Evolutionary conservation across 2,888 invertebrate genomes (phyloP), one percentile per base, ranked within the genome.

Genomic region (Shargacucullia verbasci): DNA sequence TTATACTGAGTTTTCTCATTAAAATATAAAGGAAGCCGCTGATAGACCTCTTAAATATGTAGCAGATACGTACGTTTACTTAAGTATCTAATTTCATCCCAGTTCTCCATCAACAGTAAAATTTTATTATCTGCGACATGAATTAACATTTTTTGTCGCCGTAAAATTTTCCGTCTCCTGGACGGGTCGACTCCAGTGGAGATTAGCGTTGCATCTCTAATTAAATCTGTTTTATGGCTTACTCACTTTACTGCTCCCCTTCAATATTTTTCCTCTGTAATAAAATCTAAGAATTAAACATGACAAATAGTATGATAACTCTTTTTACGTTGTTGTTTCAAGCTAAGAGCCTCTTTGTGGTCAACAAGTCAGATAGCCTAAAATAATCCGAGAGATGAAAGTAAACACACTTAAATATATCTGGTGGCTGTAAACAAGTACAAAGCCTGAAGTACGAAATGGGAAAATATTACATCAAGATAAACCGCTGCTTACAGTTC

Each of bases 201-300:
- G 84, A 85, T 83, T 83, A 81, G 76, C 79, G 72, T 77, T 83
- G 83, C 84, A 84, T 85, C 81, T 86, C 83, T 85, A 86, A 86
- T 86, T 85, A 84, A 85, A 83, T 77, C 77, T 74, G 78, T 66
- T 74, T 74, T 73, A 76, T 66, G 63, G 59, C 46, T 68, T 52
- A 53, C 61, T 73, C 63, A 60, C 57, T 76, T 73, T 63, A 73
- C 60, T 73, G 37, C 60, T 63, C 48, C 61, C 59, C 52, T 72
- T 76, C 62, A 54, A 72, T 75, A 64, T 59, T 65, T 68, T 59
- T 35, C 27, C 6, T 44, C 27, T 35, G 37, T 59, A 61, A 56
- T 71, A 61, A 71, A 61, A 47, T 35, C 44, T 54, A 31, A 54
- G 46, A 70, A 47, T 48, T 59, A 57, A 57, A 61, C 12, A 13